Base-by-base conservation (phyloP, 2,888 invertebrate species). In the Oligia latruncula region DNA sequence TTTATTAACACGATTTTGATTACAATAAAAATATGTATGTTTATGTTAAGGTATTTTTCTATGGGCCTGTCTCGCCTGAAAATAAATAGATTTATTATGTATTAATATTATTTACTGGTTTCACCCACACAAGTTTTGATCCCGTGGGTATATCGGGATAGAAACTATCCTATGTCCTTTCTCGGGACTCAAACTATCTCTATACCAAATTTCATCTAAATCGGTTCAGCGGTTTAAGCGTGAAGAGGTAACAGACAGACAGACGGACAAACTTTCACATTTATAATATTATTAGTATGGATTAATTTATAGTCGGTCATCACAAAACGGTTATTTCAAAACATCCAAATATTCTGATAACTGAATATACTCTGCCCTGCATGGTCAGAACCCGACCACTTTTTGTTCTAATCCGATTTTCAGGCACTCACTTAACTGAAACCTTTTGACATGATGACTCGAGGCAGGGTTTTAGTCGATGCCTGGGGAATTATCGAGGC, bases 391-490 rank as follows among this genome's bases (percentile, higher is more conserved):
- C 67, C 64, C 60, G 20, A 71, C 66, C 71, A 77, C 60, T 74
- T 75, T 58, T 58, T n/a, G 35, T 65, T 64, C 64, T 60, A 71
- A 77, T 75, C 55, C 55, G 84, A 76, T 83, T 83, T 79, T 55
- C 66, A 71, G 66, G 43, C 74, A 66, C 64, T 76, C 80, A 60
- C 70, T 76, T 78, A 84, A 74, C 71, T 66, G 81, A 78, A 81
- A 84, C 81, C 76, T 86, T 86, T 87, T 85, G 77, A 76, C 81
- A 81, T 68, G 84, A 84, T 85, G 84, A 73, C 72, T 84, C 62
- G 68, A 81, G 85, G 81, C 72, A 80, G 74, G 84, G 87, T 70
- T 85, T 84, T 76, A 76, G 78, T 74, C 73, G 85, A 81, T 75
- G 68, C 81, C 68, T 66, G 66, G 87, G 77, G 78, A 81, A 84